Conservation (phyloP, 1,140 invertebrate genomes). For the Microplitis demolitor region DNA sequence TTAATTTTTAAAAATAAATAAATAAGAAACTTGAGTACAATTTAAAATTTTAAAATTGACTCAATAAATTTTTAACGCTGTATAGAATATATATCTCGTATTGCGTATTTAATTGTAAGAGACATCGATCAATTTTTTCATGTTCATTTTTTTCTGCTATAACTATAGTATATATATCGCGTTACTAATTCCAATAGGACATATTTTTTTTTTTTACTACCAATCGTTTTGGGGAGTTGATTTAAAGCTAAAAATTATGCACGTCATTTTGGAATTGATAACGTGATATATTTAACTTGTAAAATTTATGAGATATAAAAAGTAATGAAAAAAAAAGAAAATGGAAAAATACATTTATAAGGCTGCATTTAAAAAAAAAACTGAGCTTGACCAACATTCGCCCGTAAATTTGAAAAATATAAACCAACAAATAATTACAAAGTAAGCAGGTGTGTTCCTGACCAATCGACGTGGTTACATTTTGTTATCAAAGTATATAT, state of each 20-base stretch:
- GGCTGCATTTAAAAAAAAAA: background rate
- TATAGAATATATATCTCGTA: conserved; percentile 5
- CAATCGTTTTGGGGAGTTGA: too few relatives aligned
- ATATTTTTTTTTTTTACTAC: background rate
- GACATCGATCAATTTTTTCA: background rate
- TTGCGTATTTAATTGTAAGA: background rate
- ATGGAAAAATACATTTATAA: background rate
- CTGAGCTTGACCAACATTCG: background rate
- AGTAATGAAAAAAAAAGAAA: too few relatives aligned
- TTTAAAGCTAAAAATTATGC: too few relatives aligned
- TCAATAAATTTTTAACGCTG: conserved; percentile 25
- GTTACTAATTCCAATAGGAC: background rate
- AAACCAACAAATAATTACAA: conserved; percentile 29
- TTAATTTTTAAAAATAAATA: background rate
- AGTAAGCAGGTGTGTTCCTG: conserved; percentile 54
- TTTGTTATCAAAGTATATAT: conserved; percentile 35
- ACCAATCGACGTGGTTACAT: conserved; percentile 58
- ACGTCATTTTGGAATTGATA: too few relatives aligned
- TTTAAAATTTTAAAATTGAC: conserved; percentile 19
- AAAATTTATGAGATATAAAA: too few relatives aligned
- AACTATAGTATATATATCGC: conserved; percentile 19
- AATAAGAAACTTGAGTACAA: background rate
- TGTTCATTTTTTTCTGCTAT: background rate
- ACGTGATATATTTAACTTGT: background rate
- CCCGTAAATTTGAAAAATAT: conserved; percentile 8